Base-by-base conservation (phyloP, 2,888 invertebrate genomes). In the Tipula vernalis region DNA sequence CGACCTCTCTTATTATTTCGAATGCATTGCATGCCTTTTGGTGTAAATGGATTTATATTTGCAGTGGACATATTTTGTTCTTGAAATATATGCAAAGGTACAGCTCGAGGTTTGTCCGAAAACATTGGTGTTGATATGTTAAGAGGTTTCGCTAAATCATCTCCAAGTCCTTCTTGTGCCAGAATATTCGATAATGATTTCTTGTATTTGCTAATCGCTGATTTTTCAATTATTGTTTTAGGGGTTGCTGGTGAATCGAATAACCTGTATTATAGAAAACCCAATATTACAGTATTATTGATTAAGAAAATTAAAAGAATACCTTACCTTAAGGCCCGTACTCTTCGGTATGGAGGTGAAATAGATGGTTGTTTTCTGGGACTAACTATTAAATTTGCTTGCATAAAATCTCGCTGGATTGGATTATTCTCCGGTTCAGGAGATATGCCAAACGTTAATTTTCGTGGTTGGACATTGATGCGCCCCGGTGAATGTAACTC, bases 161-260 rank as follows among this genome's bases (percentile, higher is more conserved):
- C 88, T 2, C 42, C 47, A 86, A 15, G 88, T 86, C 36, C 87
- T 71, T 88, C 87, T 18, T 87, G 87, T 10, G 71, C 71, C 10
- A 71, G 71, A 28, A 57, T 10, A 15, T 47, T 87, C 28, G 87
- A 87, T 3, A 87, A 44, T 87, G 93, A 93, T 4, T 94, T 92
- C 87, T 93, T 91, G 71, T 92, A 92, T 86, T 94, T 91, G 0
- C 93, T 93, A 18, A 93, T 92, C 0, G 95, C 94, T 84, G 95
- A 91, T 87, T 91, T 91, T 86, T 91, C 90, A 13, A 91, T 88
- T 42, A 97, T 92, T 0, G 96, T 96, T 92, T 96, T 97, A 3
- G 97, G 97, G 4, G 97, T 97, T 88, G 96, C 95, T 0, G 97
- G 97, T 86, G 96, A 96, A 92, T 97, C 97, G 89, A 96, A 96